Evolutionary conservation across 2,888 invertebrate species (phyloP).

Genomic region (Axea sp.): DNA sequence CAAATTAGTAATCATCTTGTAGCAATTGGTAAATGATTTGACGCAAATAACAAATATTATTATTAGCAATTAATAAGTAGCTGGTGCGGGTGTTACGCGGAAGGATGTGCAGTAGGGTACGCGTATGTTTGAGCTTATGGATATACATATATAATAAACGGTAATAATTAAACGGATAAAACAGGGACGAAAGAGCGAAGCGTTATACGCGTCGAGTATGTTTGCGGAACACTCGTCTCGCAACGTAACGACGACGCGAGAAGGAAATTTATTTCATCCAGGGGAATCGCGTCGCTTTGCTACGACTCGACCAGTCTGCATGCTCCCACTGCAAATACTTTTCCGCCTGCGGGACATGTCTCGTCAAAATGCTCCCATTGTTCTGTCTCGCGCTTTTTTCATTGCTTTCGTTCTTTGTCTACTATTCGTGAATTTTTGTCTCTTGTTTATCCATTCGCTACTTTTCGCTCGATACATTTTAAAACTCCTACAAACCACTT

Average conservation of each 20-base stretch:
- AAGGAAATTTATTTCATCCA: slow-evolving; percentile 67
- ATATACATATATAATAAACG: slow-evolving; percentile 52
- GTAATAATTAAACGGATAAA: slow-evolving; percentile 66
- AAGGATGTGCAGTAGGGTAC: slow-evolving; percentile 3
- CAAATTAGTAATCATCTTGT: slow-evolving; percentile 6
- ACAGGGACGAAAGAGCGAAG: slow-evolving; percentile 55
- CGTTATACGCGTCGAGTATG: slow-evolving; percentile 62
- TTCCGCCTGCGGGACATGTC: slow-evolving; percentile 67
- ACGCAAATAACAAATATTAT: slow-evolving; percentile 26
- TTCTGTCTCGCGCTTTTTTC: slow-evolving; percentile 64
- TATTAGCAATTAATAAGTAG: slow-evolving; percentile 39
- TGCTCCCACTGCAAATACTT: slow-evolving; percentile 68
- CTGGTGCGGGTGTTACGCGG: slow-evolving; percentile 13
- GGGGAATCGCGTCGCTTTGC: slow-evolving; percentile 58
- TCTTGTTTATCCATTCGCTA: not conserved
- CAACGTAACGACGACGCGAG: slow-evolving; percentile 62
- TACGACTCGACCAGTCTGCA: slow-evolving; percentile 51
- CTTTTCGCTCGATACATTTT: slow-evolving; percentile 33
- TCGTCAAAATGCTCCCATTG: slow-evolving; percentile 69
- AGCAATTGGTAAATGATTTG: slow-evolving; percentile 7
- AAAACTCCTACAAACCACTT: no score
- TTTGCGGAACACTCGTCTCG: slow-evolving; percentile 66
- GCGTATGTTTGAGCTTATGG: not conserved
- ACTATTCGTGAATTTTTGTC: slow-evolving; percentile 29
- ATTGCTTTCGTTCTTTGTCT: slow-evolving; percentile 53